A percentile compares a stretch with the other conserved stretches of the same genome.
These are phyloP conservation scores for Anolis apletophallus DNA, from an alignment of 2,797 vertebrate genomes.

Conservation along the genomic window DNA sequence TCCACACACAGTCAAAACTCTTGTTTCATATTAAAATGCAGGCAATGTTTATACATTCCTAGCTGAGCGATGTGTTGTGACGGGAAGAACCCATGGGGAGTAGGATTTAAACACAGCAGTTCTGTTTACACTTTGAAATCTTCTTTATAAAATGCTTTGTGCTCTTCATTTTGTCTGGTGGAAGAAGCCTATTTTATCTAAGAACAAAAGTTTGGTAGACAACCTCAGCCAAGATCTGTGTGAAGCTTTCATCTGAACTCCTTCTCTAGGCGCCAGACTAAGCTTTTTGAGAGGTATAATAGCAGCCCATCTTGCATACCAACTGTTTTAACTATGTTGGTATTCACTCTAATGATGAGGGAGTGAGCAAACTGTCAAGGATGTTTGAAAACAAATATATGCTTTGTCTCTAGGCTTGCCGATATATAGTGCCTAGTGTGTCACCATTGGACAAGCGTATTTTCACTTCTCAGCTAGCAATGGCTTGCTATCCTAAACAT, in stretches of 20 bases:
- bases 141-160: constrained; percentile 21
- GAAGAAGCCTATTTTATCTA: constrained; percentile 1
- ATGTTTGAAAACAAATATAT: constrained; percentile 34
- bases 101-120: constrained; percentile 33
- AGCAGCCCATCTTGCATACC: neutral
- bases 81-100: constrained; percentile 12
- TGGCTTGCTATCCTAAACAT: neutral
- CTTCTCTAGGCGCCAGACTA: constrained; percentile 4
- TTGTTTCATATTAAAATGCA: constrained; percentile 39
- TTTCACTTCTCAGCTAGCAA: neutral
- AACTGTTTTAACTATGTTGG: neutral
- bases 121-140: constrained; percentile 40
- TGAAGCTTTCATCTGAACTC: constrained; percentile 2
- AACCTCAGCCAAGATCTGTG: neutral
- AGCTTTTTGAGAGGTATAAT: constrained; percentile 17
- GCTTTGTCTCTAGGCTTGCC: constrained; percentile 36
- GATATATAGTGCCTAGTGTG: neutral
- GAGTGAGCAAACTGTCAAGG: constrained; percentile 30
- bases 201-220: constrained; percentile 14
- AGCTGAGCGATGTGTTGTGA: constrained; percentile 26
- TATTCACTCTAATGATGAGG: constrained; percentile 30
- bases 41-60: constrained; percentile 35
- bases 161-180: constrained; percentile 16
- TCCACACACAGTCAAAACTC: neutral
- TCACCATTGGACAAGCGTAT: neutral